Base-by-base conservation (phyloP, 2,888 invertebrate species). In the Orthosia gracilis region DNA sequence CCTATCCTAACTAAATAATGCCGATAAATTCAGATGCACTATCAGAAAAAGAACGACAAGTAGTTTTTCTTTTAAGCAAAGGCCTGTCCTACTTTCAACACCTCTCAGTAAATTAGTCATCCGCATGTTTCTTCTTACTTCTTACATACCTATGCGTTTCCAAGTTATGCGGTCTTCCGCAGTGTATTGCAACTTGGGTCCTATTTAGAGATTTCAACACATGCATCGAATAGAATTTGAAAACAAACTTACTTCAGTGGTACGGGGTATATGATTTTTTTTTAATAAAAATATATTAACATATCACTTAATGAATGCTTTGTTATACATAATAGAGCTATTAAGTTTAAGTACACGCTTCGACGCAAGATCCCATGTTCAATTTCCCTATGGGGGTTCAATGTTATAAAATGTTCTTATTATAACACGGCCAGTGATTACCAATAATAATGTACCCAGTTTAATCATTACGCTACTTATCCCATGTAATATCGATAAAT, bases 391-490 rank as follows among this genome's bases (percentile, higher is more conserved):
- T 76, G 62, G 64, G 55, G 55, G 79, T 68, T 63, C 74, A 80
- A 85, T 71, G 61, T 80, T 73, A 83, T 77, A 76, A 82, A 66
- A 82, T 76, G 17, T 85, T 82, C 76, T 68, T 71, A 85, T 84
- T 82, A 82, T 21, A 82, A 84, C 82, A 78, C 49, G 76, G n/a
- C 54, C 70, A 59, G 69, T 78, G 73, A 84, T 85, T 79, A 64
- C 86, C 73, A 84, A 70, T 86, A 86, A 85, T 86, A 82, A 85
- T 84, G 69, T 57, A 57, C 62, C 65, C 58, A 69, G 69, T 69
- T 85, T 82, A 80, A 78, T 82, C 76, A 86, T 78, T 76, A 79
- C 71, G 76, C 85, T 86, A 84, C 79, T 85, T 86, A 84, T 63
- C 79, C 69, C 69, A 0, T 67, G 72, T 82, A 85, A 84, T 77